Conservation (phyloP, 2,888 invertebrate species). For the Phaonia tiefii region DNA sequence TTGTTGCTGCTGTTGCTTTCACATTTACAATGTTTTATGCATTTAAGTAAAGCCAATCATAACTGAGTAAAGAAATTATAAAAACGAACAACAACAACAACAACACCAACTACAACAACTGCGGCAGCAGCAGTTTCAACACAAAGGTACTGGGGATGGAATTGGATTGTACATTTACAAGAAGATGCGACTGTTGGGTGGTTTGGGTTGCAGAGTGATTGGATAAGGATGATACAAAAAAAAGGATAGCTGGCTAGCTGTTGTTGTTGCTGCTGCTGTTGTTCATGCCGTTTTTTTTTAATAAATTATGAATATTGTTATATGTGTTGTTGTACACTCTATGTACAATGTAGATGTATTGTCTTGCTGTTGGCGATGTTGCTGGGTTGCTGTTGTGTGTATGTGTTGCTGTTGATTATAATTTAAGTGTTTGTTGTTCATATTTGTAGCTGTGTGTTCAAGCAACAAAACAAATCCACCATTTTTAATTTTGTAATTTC, state of each 20-base stretch:
- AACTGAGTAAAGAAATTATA: constrained; percentile 73
- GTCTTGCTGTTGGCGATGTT: constrained; percentile 42
- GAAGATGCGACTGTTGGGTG: neutral
- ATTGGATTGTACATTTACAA: too few relatives aligned
- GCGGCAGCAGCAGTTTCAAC: constrained; percentile 38
- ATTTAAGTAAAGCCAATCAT: constrained; percentile 76
- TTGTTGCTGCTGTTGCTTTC: constrained; percentile 30
- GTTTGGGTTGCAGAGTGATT: neutral
- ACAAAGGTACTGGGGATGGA: too few relatives aligned
- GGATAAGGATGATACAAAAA: constrained; percentile 25
- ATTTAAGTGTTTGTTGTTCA: constrained; percentile 61
- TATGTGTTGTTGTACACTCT: constrained; percentile 60
- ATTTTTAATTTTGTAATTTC: constrained; percentile 79
- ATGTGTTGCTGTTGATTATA: constrained; percentile 54
- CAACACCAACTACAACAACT: constrained; percentile 41
- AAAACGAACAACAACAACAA: constrained; percentile 36
- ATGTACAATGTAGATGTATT: constrained; percentile 46
- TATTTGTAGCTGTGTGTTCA: constrained; percentile 1
- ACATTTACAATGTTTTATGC: constrained; percentile 33
- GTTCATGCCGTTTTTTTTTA: constrained; percentile 63
- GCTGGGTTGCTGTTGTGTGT: constrained; percentile 1
- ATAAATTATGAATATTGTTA: constrained; percentile 75
- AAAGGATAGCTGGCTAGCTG: constrained; percentile 44
- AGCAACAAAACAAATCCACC: constrained; percentile 68
- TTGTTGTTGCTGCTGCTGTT: constrained; percentile 50